phyloP scores from a whole-genome alignment of 2,888 invertebrate species.

The Netelia inedita region DNA sequence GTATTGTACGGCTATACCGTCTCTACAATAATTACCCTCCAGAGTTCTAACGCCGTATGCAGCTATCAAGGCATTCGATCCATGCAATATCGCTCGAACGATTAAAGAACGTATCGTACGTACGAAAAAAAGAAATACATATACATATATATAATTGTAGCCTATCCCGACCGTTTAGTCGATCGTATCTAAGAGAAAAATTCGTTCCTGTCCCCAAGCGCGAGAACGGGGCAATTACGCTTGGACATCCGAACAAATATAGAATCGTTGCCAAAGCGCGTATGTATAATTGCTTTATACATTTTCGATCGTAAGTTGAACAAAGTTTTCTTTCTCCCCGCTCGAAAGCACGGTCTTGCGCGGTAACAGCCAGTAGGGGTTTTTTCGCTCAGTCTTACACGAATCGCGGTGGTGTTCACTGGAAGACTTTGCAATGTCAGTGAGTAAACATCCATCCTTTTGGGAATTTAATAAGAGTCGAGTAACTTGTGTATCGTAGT shows the following conservation, averaged over 20 bases:
- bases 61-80: neutral
- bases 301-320: neutral
- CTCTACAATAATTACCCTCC: neutral
- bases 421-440: neutral
- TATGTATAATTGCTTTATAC: neutral
- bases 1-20: neutral
- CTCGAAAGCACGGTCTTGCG: neutral
- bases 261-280: neutral
- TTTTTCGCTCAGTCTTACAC: constrained; percentile 3
- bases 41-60: neutral
- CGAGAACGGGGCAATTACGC: neutral
- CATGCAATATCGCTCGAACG: neutral
- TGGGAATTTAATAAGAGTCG: no score
- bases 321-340: neutral
- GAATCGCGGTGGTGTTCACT: neutral
- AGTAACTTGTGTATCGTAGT: no score
- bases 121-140: neutral
- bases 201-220: neutral
- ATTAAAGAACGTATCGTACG: neutral
- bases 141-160: neutral
- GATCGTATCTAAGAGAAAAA: neutral
- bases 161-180: neutral
- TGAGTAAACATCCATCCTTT: neutral
- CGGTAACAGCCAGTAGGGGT: neutral
- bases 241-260: neutral